Percentiles rank a stretch among this genome's conserved stretches.
These are phyloP conservation scores for Patagioenas fasciata DNA, from an alignment of 2,113 vertebrate species.

Conservation along the genomic window DNA sequence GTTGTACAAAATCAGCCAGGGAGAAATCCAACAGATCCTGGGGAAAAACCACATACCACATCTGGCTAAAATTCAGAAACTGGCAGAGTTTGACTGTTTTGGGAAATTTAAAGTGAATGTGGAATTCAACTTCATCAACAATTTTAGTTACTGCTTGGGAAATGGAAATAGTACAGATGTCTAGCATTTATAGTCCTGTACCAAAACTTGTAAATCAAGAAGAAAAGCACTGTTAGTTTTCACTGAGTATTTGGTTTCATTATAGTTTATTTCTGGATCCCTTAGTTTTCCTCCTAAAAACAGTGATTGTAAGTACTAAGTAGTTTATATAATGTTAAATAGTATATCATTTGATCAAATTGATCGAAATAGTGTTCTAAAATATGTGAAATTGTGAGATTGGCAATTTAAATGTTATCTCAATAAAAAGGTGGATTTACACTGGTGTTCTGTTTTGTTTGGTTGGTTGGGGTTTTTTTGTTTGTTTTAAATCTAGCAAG, in stretches of 20 bases:
- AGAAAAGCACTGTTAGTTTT: constrained; percentile 26
- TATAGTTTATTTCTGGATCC: constrained; percentile 7
- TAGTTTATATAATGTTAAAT: neutral
- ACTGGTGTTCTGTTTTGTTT: neutral
- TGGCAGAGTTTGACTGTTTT: constrained; percentile 59
- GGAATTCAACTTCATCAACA: constrained; percentile 62
- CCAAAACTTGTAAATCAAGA: constrained; percentile 53
- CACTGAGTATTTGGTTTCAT: constrained; percentile 36
- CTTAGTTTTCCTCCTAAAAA: constrained; percentile 26
- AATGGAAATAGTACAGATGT: constrained; percentile 54
- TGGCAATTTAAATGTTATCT: neutral
- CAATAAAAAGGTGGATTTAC: neutral
- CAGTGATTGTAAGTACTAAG: neutral
- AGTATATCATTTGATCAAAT: neutral
- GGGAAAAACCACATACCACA: constrained; percentile 38
- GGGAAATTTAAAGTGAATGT: constrained; percentile 63
- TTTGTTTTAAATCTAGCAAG: neutral
- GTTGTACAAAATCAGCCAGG: neutral
- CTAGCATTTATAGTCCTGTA: constrained; percentile 42
- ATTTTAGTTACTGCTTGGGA: constrained; percentile 55
- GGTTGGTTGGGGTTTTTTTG: no score
- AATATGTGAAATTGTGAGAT: neutral
- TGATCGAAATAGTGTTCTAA: constrained; percentile 6
- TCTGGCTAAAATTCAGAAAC: constrained; percentile 56
- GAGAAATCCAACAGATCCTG: constrained; percentile 22